A percentile compares a stretch with the other conserved stretches of the same genome.
Evolutionary conservation across 2,113 vertebrate genomes (phyloP).

Genomic region (Salvelinus namaycush): DNA sequence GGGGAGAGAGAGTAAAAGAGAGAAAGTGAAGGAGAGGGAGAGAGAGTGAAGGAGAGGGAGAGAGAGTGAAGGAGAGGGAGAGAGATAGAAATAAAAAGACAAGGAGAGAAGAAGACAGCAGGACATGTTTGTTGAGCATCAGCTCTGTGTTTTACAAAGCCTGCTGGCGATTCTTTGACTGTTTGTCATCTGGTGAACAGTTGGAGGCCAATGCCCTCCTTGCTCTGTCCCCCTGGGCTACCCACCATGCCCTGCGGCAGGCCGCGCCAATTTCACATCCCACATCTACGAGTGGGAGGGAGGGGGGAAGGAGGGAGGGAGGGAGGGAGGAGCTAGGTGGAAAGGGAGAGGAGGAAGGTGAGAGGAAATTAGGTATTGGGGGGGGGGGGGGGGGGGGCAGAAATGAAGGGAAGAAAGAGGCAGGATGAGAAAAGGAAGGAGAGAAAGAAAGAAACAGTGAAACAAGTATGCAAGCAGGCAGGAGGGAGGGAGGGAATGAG

Average conservation of each 20-base stretch:
- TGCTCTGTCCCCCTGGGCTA: not conserved
- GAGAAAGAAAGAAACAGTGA: not conserved
- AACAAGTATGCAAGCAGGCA: not conserved
- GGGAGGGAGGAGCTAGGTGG: constrained; percentile 10
- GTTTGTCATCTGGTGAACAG: not conserved
- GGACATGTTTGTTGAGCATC: not conserved
- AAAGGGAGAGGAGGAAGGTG: constrained; percentile 11
- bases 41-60: not conserved
- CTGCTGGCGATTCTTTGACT: not conserved
- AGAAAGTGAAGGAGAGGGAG: too few species aligned
- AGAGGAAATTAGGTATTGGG: not conserved
- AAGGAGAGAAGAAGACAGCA: not conserved
- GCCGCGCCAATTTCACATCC: not conserved
- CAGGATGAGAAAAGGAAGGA: not conserved
- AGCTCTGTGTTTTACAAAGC: not conserved
- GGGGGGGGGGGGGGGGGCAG: constrained; percentile 17
- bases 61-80: not conserved
- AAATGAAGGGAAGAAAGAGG: constrained; percentile 11
- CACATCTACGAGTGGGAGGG: too few species aligned
- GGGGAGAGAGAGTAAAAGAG: too few species aligned
- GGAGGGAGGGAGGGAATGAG: constrained; percentile 17
- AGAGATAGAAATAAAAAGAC: too few species aligned
- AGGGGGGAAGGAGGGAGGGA: not conserved
- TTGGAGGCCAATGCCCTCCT: not conserved
- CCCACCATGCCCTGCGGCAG: constrained; percentile 14